These are phyloP conservation scores for Venturia canescens DNA, from an alignment of 1,140 invertebrate species.

Conservation along the genomic window DNA sequence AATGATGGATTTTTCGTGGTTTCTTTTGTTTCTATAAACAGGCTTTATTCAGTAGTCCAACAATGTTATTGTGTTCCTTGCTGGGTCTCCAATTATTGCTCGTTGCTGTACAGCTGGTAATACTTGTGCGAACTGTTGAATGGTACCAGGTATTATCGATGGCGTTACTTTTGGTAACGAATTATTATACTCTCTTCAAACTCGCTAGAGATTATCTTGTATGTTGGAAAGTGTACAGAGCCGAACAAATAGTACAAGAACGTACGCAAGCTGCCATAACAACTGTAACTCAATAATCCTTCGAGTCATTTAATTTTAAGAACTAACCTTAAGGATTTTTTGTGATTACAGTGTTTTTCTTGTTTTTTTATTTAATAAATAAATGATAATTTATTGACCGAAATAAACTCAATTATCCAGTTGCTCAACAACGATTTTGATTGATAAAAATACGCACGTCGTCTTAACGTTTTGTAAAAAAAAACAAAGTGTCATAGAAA, in stretches of 20 bases:
- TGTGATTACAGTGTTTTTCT: constrained; percentile 10
- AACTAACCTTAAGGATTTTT: constrained; percentile 20
- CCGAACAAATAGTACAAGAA: constrained; percentile 84
- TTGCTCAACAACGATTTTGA: too few relatives aligned
- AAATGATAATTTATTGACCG: constrained; percentile 4
- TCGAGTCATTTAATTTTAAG: constrained; percentile 35
- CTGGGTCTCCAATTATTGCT: constrained; percentile 85
- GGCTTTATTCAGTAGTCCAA: constrained; percentile 93
- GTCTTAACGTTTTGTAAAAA: background rate
- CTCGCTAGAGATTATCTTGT: constrained; percentile 91
- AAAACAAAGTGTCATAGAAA: background rate
- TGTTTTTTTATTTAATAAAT: background rate
- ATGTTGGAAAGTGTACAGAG: constrained; percentile 87
- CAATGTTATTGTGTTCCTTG: constrained; percentile 85
- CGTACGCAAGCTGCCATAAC: constrained; percentile 67
- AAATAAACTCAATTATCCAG: background rate
- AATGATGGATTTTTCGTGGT: constrained; percentile 22
- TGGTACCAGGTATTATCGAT: constrained; percentile 96
- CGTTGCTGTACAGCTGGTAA: constrained; percentile 86
- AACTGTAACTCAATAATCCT: constrained; percentile 47
- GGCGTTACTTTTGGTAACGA: constrained; percentile 90
- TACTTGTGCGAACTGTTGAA: constrained; percentile 86
- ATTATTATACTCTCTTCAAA: constrained; percentile 95
- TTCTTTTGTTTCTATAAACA: constrained; percentile 75
- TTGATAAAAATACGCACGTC: background rate